Evolutionary conservation across 2,888 invertebrate species (phyloP).

Genomic region (Dasypolia templi): DNA sequence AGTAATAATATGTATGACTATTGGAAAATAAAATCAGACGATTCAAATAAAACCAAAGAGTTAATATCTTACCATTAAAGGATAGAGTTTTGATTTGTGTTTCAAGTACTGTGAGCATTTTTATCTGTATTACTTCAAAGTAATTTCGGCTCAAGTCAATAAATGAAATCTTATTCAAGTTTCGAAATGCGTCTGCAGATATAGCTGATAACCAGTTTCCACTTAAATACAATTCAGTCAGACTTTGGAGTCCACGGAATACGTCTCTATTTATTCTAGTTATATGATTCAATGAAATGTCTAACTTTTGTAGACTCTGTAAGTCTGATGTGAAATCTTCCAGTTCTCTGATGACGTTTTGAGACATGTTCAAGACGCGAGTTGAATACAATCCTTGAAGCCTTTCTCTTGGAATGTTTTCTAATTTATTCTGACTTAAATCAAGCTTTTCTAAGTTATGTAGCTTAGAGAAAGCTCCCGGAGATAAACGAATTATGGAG

Average conservation of each 20-base stretch:
- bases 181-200: slow-evolving; percentile 94
- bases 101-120: slow-evolving; percentile 94
- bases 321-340: slow-evolving; percentile 95
- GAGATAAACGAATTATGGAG: slow-evolving; percentile 94
- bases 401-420: slow-evolving; percentile 95
- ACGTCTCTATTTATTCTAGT: slow-evolving; percentile 94
- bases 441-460: slow-evolving; percentile 94
- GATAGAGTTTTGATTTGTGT: slow-evolving; percentile 94
- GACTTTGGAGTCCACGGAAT: slow-evolving; percentile 94
- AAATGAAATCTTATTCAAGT: slow-evolving; percentile 93
- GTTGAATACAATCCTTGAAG: slow-evolving; percentile 94
- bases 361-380: slow-evolving; percentile 94
- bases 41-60: slow-evolving; percentile 5
- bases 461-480: slow-evolving; percentile 95
- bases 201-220: slow-evolving; percentile 95
- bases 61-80: slow-evolving; percentile 93
- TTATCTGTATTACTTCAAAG: slow-evolving; percentile 94
- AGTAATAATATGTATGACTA: slow-evolving; percentile 48
- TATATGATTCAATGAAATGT: slow-evolving; percentile 96
- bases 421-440: slow-evolving; percentile 95
- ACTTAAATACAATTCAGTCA: slow-evolving; percentile 94
- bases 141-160: slow-evolving; percentile 96
- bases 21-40: slow-evolving; percentile 4
- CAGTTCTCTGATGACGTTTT: slow-evolving; percentile 94
- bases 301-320: slow-evolving; percentile 94